A percentile compares a stretch with the other conserved stretches of the same genome.
Evolutionary conservation across 2,797 vertebrate species (phyloP).

Genomic region (Lutjanus argentimaculatus): DNA sequence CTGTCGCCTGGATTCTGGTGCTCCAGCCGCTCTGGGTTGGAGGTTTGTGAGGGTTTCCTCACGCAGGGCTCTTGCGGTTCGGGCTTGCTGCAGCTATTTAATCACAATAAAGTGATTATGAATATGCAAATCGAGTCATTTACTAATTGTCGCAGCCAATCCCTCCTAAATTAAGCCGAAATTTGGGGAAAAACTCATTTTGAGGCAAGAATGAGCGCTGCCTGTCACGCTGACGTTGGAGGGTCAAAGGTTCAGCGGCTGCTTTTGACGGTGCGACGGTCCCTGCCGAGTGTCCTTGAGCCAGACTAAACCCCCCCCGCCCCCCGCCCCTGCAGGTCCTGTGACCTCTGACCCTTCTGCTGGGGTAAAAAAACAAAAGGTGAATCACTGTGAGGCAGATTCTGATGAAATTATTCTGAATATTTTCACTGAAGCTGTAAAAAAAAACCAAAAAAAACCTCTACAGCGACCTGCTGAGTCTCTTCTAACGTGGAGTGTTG

Average conservation of each 20-base stretch:
- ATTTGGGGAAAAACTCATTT: slow-evolving; percentile 35
- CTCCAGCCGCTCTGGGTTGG: slow-evolving; percentile 29
- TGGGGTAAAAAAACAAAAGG: background rate
- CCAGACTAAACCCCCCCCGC: background rate
- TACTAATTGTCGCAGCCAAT: slow-evolving; percentile 64
- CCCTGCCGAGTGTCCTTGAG: slow-evolving; percentile 19
- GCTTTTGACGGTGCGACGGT: background rate
- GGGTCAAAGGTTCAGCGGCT: slow-evolving; percentile 44
- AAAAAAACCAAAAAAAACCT: background rate
- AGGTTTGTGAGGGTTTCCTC: slow-evolving; percentile 38
- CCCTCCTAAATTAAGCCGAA: slow-evolving; percentile 32
- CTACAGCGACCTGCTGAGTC: slow-evolving; percentile 21
- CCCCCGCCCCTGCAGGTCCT: background rate
- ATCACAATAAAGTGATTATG: slow-evolving; percentile 71
- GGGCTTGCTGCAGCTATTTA: slow-evolving; percentile 55
- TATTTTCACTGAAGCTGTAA: slow-evolving; percentile 9
- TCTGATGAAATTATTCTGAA: slow-evolving; percentile 6
- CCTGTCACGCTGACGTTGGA: background rate
- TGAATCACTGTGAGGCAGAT: background rate
- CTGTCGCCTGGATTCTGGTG: background rate
- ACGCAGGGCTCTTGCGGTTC: background rate
- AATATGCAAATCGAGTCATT: slow-evolving; percentile 72
- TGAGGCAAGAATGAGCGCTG: slow-evolving; percentile 13
- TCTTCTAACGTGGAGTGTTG: slow-evolving; percentile 19
- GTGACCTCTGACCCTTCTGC: slow-evolving; percentile 16